Conservation (phyloP, 2,113 vertebrate species). For the Peucedramus taeniatus region DNA sequence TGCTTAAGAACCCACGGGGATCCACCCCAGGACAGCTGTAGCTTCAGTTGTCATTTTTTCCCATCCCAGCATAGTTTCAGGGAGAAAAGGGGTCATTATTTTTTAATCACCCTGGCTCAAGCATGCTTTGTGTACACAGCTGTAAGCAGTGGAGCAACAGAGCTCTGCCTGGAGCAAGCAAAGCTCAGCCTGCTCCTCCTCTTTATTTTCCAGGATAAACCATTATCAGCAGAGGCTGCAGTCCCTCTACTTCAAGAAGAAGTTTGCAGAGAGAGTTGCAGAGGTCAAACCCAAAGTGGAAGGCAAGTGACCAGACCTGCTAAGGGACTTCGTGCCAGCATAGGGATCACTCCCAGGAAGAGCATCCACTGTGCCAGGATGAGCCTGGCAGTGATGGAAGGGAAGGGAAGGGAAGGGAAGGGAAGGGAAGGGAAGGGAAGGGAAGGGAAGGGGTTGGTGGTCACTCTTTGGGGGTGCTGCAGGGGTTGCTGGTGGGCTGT, state of each 20-base stretch:
- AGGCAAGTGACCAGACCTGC: constrained; percentile 71
- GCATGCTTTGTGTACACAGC: not conserved
- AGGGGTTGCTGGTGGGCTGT: not conserved
- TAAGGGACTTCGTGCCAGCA: not conserved
- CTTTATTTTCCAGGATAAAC: constrained; percentile 84
- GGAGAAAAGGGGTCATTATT: not conserved
- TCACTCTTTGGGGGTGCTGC: not conserved
- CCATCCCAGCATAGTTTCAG: not conserved
- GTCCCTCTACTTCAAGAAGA: constrained; percentile 98
- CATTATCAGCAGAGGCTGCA: constrained; percentile 98
- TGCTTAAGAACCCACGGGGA: not conserved
- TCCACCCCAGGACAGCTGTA: not conserved
- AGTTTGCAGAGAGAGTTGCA: constrained; percentile 97
- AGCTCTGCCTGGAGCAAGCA: not conserved
- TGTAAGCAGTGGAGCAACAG: not conserved
- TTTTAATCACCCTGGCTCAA: not conserved
- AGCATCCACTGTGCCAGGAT: not conserved
- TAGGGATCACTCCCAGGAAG: not conserved
- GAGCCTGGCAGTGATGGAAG: not conserved
- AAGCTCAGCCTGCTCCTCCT: not conserved
- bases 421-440: not conserved
- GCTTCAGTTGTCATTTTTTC: not conserved
- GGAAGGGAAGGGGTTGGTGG: not conserved
- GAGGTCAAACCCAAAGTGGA: constrained; percentile 98
- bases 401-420: not conserved